Evolutionary conservation across 2,113 vertebrate species (phyloP).

Genomic region (Callipepla squamata): DNA sequence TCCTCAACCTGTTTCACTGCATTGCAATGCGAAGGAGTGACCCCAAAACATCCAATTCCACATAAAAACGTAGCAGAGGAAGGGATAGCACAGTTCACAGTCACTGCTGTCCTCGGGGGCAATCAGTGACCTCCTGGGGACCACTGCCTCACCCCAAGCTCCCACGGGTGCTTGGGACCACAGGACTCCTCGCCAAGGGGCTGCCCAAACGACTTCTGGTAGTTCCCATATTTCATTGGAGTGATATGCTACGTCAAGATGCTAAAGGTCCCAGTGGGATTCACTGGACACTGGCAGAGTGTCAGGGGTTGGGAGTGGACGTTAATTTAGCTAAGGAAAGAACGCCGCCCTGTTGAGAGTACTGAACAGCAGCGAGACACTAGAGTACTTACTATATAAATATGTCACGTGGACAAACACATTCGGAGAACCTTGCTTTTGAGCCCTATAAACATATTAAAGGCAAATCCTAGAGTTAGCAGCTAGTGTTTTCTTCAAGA

Average conservation of each 20-base stretch:
- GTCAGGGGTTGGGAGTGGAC: slow-evolving; percentile 35
- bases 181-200: background rate
- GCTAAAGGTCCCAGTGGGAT: slow-evolving; percentile 24
- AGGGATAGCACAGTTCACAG: slow-evolving; percentile 27
- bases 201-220: background rate
- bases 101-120: background rate
- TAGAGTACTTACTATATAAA: slow-evolving; percentile 65
- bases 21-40: slow-evolving; percentile 41
- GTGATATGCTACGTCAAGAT: background rate
- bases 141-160: background rate
- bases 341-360: slow-evolving; percentile 28
- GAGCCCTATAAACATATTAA: slow-evolving; percentile 73
- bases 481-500: slow-evolving; percentile 78
- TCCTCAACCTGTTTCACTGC: slow-evolving; percentile 12
- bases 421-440: slow-evolving; percentile 69
- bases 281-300: background rate
- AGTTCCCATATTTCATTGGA: background rate
- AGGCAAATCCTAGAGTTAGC: slow-evolving; percentile 79
- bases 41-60: slow-evolving; percentile 43
- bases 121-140: background rate
- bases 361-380: slow-evolving; percentile 65
- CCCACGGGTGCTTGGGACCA: background rate
- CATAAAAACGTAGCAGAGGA: slow-evolving; percentile 27
- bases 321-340: slow-evolving; percentile 51
- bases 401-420: slow-evolving; percentile 69